phyloP scores from a whole-genome alignment of 2,113 vertebrate species.

The Silurus meridionalis region DNA sequence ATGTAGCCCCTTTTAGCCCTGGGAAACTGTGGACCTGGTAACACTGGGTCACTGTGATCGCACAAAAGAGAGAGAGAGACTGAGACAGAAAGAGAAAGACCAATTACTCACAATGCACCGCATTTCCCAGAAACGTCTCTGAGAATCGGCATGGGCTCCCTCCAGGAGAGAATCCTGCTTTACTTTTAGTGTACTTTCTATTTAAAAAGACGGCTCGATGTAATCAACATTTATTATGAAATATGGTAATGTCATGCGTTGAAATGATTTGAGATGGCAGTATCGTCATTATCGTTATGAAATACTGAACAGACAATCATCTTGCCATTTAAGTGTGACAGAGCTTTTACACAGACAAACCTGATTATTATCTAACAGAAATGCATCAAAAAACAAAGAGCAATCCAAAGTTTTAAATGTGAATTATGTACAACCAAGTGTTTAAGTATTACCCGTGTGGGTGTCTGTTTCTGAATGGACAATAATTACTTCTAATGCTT shows the following conservation, averaged over 20 bases:
- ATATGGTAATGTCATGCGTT: neutral
- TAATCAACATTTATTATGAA: neutral
- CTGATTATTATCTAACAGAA: neutral
- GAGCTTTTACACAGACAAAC: neutral
- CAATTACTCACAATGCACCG: neutral
- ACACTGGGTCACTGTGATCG: slow-evolving; percentile 22
- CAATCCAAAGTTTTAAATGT: neutral
- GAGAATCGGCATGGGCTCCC: neutral
- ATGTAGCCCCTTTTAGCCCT: neutral
- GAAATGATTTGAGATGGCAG: neutral
- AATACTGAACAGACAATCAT: neutral
- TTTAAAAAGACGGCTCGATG: neutral
- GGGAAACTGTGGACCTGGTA: neutral
- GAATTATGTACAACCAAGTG: neutral
- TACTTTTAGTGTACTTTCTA: neutral
- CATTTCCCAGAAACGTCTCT: slow-evolving; percentile 16
- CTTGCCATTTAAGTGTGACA: neutral
- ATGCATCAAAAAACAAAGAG: neutral
- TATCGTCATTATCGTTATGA: neutral
- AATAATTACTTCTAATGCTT: too few species aligned
- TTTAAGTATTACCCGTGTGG: neutral
- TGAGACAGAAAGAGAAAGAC: neutral
- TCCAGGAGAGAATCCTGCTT: neutral
- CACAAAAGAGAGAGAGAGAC: neutral
- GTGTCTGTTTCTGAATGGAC: neutral